These are phyloP conservation scores for Chloromyia formosa DNA, from an alignment of 2,888 invertebrate genomes.

Conservation along the genomic window DNA sequence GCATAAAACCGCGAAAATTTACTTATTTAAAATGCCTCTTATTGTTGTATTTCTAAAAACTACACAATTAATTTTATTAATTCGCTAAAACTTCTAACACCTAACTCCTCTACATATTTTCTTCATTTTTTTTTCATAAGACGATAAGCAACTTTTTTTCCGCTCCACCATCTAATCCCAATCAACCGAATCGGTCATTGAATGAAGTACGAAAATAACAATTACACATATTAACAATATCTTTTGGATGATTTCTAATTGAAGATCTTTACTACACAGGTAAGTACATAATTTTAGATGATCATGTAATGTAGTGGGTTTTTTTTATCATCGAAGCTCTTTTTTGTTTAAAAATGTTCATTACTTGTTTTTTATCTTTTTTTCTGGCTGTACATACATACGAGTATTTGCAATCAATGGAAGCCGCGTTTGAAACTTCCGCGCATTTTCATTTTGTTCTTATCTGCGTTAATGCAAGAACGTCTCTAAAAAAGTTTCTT, in stretches of 20 bases:
- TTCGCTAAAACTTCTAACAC: too few relatives aligned
- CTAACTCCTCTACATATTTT: too few relatives aligned
- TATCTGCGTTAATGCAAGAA: background rate
- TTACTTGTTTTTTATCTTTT: background rate
- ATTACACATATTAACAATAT: conserved; percentile 23
- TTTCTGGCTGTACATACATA: too few relatives aligned
- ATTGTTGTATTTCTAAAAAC: too few relatives aligned
- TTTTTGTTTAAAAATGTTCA: background rate
- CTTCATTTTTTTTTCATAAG: too few relatives aligned
- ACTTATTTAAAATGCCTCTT: too few relatives aligned
- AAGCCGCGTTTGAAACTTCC: conserved; percentile 17
- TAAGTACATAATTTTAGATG: background rate
- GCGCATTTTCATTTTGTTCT: conserved; percentile 17
- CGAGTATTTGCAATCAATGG: background rate
- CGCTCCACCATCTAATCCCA: background rate
- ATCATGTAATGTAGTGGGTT: too few relatives aligned
- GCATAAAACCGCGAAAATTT: too few relatives aligned
- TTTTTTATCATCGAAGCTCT: background rate
- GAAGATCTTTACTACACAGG: conserved; percentile 17
- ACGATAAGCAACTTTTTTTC: too few relatives aligned
- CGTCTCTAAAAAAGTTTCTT: too few relatives aligned
- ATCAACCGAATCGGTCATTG: background rate
- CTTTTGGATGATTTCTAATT: conserved; percentile 25
- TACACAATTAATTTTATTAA: too few relatives aligned
- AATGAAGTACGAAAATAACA: conserved; percentile 22